Conservation (phyloP, 2,113 vertebrate genomes). For the Hoplias malabaricus region DNA sequence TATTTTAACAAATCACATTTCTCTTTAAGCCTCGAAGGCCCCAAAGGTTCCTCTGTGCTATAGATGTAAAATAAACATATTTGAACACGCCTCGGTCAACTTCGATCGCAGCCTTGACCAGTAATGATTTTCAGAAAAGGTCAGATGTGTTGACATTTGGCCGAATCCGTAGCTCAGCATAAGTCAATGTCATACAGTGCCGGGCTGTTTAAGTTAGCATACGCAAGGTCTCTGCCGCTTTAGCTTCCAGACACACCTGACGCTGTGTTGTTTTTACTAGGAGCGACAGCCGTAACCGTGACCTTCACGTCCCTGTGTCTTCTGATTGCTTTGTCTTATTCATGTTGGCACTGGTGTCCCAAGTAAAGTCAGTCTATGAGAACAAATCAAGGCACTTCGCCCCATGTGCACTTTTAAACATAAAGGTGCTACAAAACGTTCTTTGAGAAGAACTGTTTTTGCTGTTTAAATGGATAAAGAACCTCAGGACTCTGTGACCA, state of each 20-base stretch:
- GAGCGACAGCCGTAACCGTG: slow-evolving; percentile 44
- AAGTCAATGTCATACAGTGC: slow-evolving; percentile 20
- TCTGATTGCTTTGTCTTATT: slow-evolving; percentile 39
- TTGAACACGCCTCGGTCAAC: neutral
- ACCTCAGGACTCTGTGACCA: no score
- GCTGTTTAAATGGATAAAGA: no score
- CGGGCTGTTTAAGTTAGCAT: slow-evolving; percentile 5
- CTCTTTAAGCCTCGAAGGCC: no score
- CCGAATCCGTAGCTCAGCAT: neutral
- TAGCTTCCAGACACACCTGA: neutral
- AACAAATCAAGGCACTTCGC: neutral
- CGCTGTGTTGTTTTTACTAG: slow-evolving; percentile 25
- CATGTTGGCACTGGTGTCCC: neutral
- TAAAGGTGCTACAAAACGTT: no score
- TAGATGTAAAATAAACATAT: neutral
- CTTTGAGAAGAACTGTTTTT: no score
- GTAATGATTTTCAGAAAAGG: slow-evolving; percentile 14
- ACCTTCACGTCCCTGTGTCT: slow-evolving; percentile 41
- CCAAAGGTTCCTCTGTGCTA: no score
- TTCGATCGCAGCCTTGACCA: neutral
- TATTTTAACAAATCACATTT: no score
- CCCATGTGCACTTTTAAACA: no score
- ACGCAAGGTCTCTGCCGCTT: neutral
- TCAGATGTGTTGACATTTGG: slow-evolving; percentile 15
- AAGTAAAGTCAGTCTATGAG: neutral